phyloP scores from a whole-genome alignment of 2,888 invertebrate genomes.

The Drosophila phalerata region DNA sequence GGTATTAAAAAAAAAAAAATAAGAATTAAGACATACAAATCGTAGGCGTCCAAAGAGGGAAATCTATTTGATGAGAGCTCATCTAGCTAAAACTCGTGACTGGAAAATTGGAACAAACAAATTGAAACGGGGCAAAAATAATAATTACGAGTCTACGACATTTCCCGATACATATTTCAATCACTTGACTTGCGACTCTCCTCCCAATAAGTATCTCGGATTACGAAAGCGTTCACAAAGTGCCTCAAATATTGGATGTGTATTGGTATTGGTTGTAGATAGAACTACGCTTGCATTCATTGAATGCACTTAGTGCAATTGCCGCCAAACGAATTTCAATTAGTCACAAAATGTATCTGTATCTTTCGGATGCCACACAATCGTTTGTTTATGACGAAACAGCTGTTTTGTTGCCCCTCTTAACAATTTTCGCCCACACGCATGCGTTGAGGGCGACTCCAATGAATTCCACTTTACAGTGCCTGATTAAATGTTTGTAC shows the following conservation, averaged over 20 bases:
- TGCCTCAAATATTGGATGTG: conserved; percentile 39
- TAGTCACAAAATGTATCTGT: conserved; percentile 38
- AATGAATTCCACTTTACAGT: conserved; percentile 27
- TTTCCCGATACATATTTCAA: conserved; percentile 48
- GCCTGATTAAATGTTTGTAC: conserved; percentile 34
- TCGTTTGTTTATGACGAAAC: conserved; percentile 54
- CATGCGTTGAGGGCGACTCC: conserved; percentile 25
- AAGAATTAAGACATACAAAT: conserved; percentile 13
- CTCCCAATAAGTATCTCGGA: conserved; percentile 46
- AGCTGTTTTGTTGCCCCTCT: conserved; percentile 47
- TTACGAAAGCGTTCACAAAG: conserved; percentile 54
- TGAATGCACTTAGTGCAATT: conserved; percentile 61
- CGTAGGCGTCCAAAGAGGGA: conserved; percentile 59
- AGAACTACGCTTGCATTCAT: conserved; percentile 29
- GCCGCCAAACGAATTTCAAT: conserved; percentile 60
- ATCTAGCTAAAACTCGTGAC: conserved; percentile 19
- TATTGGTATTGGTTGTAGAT: conserved; percentile 18
- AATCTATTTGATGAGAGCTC: conserved; percentile 34
- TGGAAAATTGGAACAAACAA: conserved; percentile 31
- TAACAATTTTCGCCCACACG: conserved; percentile 38
- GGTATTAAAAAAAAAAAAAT: conserved; percentile 21
- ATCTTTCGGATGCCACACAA: conserved; percentile 23
- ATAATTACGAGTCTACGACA: conserved; percentile 58
- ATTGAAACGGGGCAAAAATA: conserved; percentile 18
- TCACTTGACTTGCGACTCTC: conserved; percentile 33